Evolutionary conservation across 2,888 invertebrate species (phyloP).

Genomic region (Eretmocerus hayati): DNA sequence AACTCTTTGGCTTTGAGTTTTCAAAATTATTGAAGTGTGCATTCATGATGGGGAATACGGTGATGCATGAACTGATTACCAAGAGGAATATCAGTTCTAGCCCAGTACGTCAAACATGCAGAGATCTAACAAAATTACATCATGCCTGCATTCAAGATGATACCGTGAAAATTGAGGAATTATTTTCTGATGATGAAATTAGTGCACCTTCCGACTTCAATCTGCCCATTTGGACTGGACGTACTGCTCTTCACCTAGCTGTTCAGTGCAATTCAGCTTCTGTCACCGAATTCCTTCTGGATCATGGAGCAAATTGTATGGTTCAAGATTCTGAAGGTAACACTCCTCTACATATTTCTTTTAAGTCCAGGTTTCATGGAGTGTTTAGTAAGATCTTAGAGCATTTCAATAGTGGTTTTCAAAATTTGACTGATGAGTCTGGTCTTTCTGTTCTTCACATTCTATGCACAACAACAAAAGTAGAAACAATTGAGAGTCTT

Average conservation of each 20-base stretch:
- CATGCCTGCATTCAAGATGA: too few species aligned
- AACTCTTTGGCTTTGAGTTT: neutral
- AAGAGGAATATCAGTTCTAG: too few species aligned
- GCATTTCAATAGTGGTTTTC: neutral
- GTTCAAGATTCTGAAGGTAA: neutral
- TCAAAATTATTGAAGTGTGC: too few species aligned
- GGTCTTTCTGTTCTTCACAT: conserved; percentile 6
- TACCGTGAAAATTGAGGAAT: too few species aligned
- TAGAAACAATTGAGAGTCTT: neutral
- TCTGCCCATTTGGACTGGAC: too few species aligned
- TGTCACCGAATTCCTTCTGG: neutral
- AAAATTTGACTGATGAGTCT: neutral
- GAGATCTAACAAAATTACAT: too few species aligned
- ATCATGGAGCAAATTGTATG: neutral
- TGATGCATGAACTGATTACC: too few species aligned
- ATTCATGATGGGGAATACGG: too few species aligned
- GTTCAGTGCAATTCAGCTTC: neutral
- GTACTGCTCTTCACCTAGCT: too few species aligned
- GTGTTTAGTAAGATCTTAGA: neutral
- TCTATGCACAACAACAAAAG: neutral
- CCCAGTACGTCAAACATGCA: too few species aligned
- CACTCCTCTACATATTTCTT: conserved; percentile 8
- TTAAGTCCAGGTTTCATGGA: neutral
- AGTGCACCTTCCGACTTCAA: too few species aligned
- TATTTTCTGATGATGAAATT: too few species aligned